These are phyloP conservation scores for Leptothorax acervorum DNA, from an alignment of 2,888 invertebrate genomes.

Conservation along the genomic window DNA sequence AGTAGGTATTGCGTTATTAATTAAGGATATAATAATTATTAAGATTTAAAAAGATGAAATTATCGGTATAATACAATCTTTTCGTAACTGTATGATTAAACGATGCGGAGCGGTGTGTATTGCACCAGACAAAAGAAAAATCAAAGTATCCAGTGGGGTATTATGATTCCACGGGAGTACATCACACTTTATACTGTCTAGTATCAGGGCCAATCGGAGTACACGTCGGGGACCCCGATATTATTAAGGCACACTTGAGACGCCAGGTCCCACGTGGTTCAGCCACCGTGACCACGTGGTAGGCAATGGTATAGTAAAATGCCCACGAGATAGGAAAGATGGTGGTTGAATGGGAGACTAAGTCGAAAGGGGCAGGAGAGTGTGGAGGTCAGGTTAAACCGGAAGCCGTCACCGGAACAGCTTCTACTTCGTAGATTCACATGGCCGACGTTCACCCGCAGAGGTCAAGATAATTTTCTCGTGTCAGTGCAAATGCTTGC, in stretches of 20 bases:
- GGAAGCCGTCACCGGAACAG: constrained; percentile 83
- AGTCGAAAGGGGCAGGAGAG: constrained; percentile 53
- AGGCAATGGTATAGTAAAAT: constrained; percentile 78
- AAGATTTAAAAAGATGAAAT: neutral
- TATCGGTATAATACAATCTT: neutral
- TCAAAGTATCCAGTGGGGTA: neutral
- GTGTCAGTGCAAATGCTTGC: constrained; percentile 78
- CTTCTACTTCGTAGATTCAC: constrained; percentile 81
- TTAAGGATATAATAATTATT: constrained; percentile 22
- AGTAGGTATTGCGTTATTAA: neutral
- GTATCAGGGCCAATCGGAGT: constrained; percentile 37
- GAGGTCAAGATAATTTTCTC: constrained; percentile 82
- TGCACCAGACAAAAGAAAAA: constrained; percentile 6
- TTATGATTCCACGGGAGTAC: constrained; percentile 15
- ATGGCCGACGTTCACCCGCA: constrained; percentile 74
- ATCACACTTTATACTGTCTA: constrained; percentile 31
- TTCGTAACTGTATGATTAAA: constrained; percentile 29
- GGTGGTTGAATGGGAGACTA: constrained; percentile 74
- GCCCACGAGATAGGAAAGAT: constrained; percentile 68
- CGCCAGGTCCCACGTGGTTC: constrained; percentile 82
- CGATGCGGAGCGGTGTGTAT: neutral
- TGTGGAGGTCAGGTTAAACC: constrained; percentile 75
- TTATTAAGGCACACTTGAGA: constrained; percentile 76
- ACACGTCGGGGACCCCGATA: constrained; percentile 53
- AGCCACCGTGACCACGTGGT: constrained; percentile 83